Conservation (phyloP, 2,888 invertebrate genomes). For the Sepiola atlantica region DNA sequence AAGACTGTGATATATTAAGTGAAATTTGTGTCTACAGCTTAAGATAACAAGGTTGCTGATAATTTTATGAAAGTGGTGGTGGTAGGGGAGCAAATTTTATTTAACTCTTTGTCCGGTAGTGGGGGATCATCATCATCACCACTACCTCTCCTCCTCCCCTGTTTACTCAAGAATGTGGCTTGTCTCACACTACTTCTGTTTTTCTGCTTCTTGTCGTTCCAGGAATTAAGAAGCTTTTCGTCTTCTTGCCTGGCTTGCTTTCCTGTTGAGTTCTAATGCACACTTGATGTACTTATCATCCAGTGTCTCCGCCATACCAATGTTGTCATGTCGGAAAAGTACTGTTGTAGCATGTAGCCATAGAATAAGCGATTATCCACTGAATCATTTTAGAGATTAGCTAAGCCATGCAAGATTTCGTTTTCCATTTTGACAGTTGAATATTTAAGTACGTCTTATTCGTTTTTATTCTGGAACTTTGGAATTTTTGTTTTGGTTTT, state of each 20-base stretch:
- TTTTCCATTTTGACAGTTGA: constrained; percentile 1
- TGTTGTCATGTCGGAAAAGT: background rate
- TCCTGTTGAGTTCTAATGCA: background rate
- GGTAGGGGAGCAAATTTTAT: background rate
- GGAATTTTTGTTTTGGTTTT: background rate
- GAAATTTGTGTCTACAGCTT: background rate
- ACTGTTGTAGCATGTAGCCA: background rate
- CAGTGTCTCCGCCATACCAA: background rate
- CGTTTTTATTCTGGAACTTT: background rate
- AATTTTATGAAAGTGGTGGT: background rate
- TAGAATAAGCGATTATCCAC: background rate
- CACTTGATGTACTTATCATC: background rate
- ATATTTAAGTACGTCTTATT: constrained; percentile 8
- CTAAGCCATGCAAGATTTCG: background rate
- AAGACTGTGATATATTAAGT: background rate
- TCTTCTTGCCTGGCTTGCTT: background rate
- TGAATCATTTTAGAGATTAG: background rate
- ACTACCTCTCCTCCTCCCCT: too few species aligned
- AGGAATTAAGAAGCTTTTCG: background rate
- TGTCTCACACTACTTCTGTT: background rate
- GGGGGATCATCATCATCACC: background rate
- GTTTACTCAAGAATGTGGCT: background rate
- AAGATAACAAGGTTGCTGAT: background rate
- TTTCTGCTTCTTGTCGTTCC: background rate
- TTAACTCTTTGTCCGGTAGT: background rate